A percentile compares a stretch with the other conserved stretches of the same genome.
These are phyloP conservation scores for Phenganax subtilis DNA, from an alignment of 92 coral and sea anemone species.

Conservation along the genomic window DNA sequence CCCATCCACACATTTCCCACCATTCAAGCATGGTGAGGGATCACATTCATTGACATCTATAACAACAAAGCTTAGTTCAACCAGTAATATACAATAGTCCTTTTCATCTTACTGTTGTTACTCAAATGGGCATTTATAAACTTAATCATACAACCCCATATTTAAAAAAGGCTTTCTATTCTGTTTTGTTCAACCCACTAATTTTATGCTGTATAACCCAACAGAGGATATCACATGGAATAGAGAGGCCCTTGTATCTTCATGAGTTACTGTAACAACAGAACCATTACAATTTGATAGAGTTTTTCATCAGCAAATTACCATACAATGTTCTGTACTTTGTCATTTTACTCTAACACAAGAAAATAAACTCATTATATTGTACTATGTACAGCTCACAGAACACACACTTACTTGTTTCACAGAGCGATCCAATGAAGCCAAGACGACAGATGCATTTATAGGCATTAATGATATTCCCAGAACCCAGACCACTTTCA, in stretches of 20 bases:
- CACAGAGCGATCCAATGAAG: conserved; percentile 19
- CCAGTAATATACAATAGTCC: not conserved
- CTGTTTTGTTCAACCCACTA: not conserved
- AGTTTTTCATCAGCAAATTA: not conserved
- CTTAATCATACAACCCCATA: conserved; percentile 19
- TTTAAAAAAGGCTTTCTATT: not conserved
- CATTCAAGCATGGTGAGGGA: not conserved
- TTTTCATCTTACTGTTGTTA: conserved; percentile 9
- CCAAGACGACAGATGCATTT: conserved; percentile 33
- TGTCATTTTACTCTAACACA: not conserved
- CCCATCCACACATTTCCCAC: not conserved
- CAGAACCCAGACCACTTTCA: conserved; percentile 14
- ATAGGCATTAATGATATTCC: conserved; percentile 21
- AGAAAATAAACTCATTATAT: too few relatives aligned
- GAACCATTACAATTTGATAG: not conserved
- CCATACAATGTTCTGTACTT: not conserved
- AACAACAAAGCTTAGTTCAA: not conserved
- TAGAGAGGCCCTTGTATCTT: too few relatives aligned
- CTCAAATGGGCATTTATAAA: conserved; percentile 16
- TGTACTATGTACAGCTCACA: not conserved
- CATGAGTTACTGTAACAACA: not conserved
- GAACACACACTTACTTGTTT: not conserved
- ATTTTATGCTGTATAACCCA: too few relatives aligned
- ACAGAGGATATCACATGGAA: too few relatives aligned
- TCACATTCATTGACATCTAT: conserved; percentile 26